Base-by-base conservation (phyloP, 2,888 invertebrate species). In the Atrina japonica region DNA sequence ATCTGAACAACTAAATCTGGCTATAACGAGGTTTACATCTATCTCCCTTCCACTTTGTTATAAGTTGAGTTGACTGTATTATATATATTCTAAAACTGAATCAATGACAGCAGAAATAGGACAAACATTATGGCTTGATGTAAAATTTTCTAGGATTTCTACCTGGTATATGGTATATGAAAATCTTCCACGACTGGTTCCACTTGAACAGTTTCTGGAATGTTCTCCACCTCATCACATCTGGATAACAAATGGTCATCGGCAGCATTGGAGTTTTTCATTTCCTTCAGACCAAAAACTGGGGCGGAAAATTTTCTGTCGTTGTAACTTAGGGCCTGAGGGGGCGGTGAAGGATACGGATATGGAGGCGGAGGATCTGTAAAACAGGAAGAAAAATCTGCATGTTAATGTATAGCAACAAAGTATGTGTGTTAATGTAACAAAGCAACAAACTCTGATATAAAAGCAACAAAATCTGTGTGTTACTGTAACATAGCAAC, bases 191-290 rank as follows among this genome's bases (percentile, higher is more conserved):
- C 63, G 27, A 64, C 27, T 23, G 71, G 71, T 45, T 78, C 76
- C 45, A 84, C 85, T 47, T 83, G 77, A 7, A 88, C 81, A 5
- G 76, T 70, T 53, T 86, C 87, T 66, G 90, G 90, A 78, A 89
- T 89, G 82, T 90, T 88, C 72, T 88, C 87, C 41, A 89, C 83
- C 70, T 89, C 89, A 2, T 84, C 82, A 14, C 86, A 84, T 35
- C 90, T 78, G 11, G 83, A 75, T 64, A 88, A 74, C 0, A 76
- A 73, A 52, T 81, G 76, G 14, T 83, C 80, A n/a, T 66, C 59
- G 30, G 52, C 45, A 25, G 71, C 53, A n/a, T 66, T 64, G n/a
- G 59, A 23, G 0, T 41, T 65, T 18, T 41, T 58, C 9, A 40
- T 66, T 16, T 71, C 76, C 21, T 67, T 64, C 0, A 64, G 50